Conservation (phyloP, 2,888 invertebrate species). For the Gibbula magus region DNA sequence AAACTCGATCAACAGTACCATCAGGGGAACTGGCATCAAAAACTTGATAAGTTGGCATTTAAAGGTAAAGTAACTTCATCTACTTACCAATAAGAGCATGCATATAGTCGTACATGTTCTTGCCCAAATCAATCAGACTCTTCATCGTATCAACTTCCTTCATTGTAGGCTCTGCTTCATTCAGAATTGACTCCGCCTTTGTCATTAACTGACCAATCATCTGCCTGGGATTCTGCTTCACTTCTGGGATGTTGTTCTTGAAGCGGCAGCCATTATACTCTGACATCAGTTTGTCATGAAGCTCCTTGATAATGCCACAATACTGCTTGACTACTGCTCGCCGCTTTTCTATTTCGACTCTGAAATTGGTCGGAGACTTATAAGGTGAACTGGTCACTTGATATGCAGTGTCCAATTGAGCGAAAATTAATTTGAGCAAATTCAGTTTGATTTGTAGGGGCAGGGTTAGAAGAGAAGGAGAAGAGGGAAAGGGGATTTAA, state of each 20-base stretch:
- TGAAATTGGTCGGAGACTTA: not conserved
- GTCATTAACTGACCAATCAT: conserved; percentile 15
- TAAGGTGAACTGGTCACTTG: not conserved
- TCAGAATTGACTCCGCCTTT: not conserved
- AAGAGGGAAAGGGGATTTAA: no score
- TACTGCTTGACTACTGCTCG: conserved; percentile 39
- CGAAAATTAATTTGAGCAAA: not conserved
- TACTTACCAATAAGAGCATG: not conserved
- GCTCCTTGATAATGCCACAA: conserved; percentile 34
- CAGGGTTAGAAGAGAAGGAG: no score
- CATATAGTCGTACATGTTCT: not conserved
- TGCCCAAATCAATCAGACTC: not conserved
- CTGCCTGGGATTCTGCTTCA: conserved; percentile 40
- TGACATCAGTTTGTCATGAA: conserved; percentile 34
- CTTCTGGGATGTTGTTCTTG: conserved; percentile 43
- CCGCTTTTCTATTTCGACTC: conserved; percentile 43
- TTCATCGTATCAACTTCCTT: conserved; percentile 7
- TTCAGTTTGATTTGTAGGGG: no score
- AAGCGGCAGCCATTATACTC: conserved; percentile 36
- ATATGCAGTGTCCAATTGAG: not conserved
- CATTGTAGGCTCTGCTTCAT: not conserved
- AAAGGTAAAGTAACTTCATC: not conserved
- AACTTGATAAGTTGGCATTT: not conserved
- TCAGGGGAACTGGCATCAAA: no score
- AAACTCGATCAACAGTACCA: no score